A percentile compares a stretch with the other conserved stretches of the same genome.
These are phyloP conservation scores for Eupithecia inturbata DNA, from an alignment of 2,888 invertebrate species.

Conservation along the genomic window DNA sequence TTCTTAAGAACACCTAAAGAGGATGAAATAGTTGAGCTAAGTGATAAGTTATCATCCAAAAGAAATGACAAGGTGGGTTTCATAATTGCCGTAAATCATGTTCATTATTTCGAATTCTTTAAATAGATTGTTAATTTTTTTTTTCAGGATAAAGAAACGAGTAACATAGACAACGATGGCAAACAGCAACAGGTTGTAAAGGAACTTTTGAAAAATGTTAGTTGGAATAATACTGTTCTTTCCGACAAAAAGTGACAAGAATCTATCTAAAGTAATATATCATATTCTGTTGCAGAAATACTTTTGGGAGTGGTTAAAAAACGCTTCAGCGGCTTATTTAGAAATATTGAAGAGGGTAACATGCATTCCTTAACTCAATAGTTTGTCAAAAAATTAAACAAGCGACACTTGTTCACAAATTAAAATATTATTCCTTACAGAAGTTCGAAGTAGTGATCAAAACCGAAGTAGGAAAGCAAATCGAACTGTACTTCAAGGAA, in stretches of 20 bases:
- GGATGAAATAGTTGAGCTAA: background rate
- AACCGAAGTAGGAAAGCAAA: slow-evolving; percentile 51
- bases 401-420: background rate
- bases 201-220: slow-evolving; percentile 50
- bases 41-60: background rate
- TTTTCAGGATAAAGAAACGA: slow-evolving; percentile 6
- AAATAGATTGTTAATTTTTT: background rate
- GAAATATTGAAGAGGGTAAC: background rate
- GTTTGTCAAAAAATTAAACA: slow-evolving; percentile 49
- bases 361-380: background rate
- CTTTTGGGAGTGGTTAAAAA: background rate
- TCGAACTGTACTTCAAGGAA: slow-evolving; percentile 29
- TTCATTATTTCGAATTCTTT: background rate
- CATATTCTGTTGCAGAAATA: background rate
- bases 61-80: background rate
- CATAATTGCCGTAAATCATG: background rate
- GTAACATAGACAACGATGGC: slow-evolving; percentile 2
- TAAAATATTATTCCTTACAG: slow-evolving; percentile 43
- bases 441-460: slow-evolving; percentile 48
- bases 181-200: slow-evolving; percentile 40
- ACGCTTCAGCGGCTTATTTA: background rate
- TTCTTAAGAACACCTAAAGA: background rate
- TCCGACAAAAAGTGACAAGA: background rate
- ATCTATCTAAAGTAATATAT: background rate
- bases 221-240: slow-evolving; percentile 1